Evolutionary conservation across 2,797 vertebrate genomes (phyloP), one percentile per base, ranked within the genome.

Genomic region (Delichon dasypus): DNA sequence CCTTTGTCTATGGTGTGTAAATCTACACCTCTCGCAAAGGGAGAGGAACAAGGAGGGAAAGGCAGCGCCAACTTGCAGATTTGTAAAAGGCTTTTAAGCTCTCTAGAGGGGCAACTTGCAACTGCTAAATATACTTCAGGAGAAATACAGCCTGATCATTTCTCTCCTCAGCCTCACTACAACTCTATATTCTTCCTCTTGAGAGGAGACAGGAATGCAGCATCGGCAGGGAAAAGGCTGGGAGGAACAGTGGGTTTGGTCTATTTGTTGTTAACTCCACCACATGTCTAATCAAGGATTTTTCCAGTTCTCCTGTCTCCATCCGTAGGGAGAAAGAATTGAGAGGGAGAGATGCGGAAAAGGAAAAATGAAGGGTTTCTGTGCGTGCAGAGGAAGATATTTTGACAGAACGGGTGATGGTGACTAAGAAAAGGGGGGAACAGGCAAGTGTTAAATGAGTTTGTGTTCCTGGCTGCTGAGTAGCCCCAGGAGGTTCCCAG

Each of bases 391-490:
- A 76, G 40, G 55, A 45, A 30, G 68, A 36, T 54, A 66, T 96
- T 83, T 89, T 47, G 65, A 92, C 92, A 66, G 85, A 84, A 76
- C 53, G 67, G 93, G 75, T 78, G 79, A 29, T 87, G 70, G 90
- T 85, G 95, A 74, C 68, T 93, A 65, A 53, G 67, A 45, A 34
- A 61, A 84, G 23, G 11, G 44, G 51, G 54, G 64, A 75, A 95
- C 27, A 79, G 91, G 91, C 87, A 77, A 96, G 88, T 81, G 90
- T 86, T 93, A 97, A 97, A 97, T 92, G 95, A 96, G 94, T 96
- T 97, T 96, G 96, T 96, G 90, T 95, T 97, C 90, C 91, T 88
- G 87, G 95, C 92, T 97, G 95, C 94, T 94, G 95, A 96, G 87
- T 92, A 77, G 85, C 97, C 96, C 96, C 77, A 66, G 93, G 96